Percentiles rank a stretch among this genome's conserved stretches.
Evolutionary conservation across 2,888 invertebrate species (phyloP).

Genomic region (Willowsia nigromaculata): DNA sequence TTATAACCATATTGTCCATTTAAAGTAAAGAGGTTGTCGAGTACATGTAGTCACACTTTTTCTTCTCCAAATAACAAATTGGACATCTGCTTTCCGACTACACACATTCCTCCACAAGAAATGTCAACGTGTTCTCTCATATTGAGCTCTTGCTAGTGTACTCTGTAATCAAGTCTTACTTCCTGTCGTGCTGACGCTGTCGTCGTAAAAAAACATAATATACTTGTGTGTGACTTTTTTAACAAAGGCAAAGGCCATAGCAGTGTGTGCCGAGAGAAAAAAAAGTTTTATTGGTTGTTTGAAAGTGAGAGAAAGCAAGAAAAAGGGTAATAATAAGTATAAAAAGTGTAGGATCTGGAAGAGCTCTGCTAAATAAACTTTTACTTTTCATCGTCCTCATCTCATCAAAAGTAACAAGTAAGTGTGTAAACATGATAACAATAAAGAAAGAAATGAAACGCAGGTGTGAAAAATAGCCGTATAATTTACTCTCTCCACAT

Average conservation of each 20-base stretch:
- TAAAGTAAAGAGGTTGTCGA: neutral
- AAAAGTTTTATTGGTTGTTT: neutral
- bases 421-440: constrained; percentile 9
- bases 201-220: neutral
- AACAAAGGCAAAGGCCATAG: neutral
- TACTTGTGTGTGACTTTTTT: constrained; percentile 17
- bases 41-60: neutral
- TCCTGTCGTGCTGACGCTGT: neutral
- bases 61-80: neutral
- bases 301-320: neutral
- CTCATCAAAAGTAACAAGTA: constrained; percentile 31
- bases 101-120: neutral
- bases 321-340: neutral
- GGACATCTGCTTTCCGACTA: neutral
- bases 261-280: neutral
- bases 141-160: neutral
- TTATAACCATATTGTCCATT: neutral
- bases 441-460: neutral
- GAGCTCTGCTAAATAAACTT: neutral
- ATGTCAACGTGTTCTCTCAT: neutral
- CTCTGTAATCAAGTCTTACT: neutral
- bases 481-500: constrained; percentile 6
- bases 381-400: neutral
- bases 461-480: constrained; percentile 29
- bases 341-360: neutral